Evolutionary conservation across 2,797 vertebrate species (phyloP).

Genomic region (Triplophysa bombifrons): DNA sequence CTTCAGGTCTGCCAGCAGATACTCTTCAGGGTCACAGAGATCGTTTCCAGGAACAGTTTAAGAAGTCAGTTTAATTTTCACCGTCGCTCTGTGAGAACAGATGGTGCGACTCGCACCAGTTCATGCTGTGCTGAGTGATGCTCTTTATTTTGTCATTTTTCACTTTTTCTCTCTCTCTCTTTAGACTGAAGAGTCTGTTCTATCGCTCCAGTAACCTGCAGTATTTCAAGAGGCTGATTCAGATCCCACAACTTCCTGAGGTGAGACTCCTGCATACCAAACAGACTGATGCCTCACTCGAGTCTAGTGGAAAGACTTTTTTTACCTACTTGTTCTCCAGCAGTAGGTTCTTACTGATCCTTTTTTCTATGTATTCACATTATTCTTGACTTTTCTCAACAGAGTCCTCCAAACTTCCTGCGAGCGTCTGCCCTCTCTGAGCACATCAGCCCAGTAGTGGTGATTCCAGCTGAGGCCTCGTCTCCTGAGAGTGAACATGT

Average conservation of each 20-base stretch:
- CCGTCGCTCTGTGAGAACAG: background rate
- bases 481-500: conserved; percentile 93
- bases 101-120: background rate
- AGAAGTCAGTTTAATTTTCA: conserved; percentile 72
- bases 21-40: conserved; percentile 97
- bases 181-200: conserved; percentile 93
- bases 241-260: conserved; percentile 98
- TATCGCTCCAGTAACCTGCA: conserved; percentile 98
- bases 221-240: conserved; percentile 97
- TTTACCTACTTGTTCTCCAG: background rate
- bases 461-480: conserved; percentile 90
- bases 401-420: conserved; percentile 98
- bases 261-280: conserved; percentile 71
- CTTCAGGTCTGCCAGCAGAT: conserved; percentile 92
- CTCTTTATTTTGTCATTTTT: conserved; percentile 11
- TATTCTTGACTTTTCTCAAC: conserved; percentile 20
- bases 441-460: conserved; percentile 97
- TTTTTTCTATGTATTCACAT: background rate
- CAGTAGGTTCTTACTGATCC: no score
- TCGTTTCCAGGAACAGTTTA: conserved; percentile 98
- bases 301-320: conserved; percentile 23
- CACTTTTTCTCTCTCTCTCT: conserved; percentile 20
- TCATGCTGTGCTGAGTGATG: background rate
- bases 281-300: conserved; percentile 24
- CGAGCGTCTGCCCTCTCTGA: conserved; percentile 94